Conservation (phyloP, 2,113 vertebrate genomes). For the Labeo rohita region DNA sequence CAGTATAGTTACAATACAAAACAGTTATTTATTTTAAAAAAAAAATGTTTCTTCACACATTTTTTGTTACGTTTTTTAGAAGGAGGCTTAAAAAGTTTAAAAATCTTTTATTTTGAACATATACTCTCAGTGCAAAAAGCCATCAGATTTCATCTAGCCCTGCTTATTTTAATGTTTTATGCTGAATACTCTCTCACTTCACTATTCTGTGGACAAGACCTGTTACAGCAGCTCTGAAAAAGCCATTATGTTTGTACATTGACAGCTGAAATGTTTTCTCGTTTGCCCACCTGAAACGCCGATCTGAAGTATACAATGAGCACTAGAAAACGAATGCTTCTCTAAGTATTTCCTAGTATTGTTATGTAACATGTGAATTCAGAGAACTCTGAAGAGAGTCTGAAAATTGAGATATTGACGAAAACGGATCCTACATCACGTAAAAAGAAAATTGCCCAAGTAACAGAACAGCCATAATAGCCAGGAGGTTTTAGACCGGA, state of each 20-base stretch:
- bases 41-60: no score
- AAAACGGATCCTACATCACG: background rate
- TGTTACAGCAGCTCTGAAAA: background rate
- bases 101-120: no score
- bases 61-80: no score
- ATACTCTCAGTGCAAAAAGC: background rate
- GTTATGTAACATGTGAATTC: background rate
- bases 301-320: background rate
- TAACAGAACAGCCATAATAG: background rate
- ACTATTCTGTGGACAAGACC: background rate
- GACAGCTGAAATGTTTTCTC: background rate
- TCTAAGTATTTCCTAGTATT: background rate
- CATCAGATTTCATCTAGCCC: background rate
- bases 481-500: background rate
- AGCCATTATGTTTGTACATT: constrained; percentile 6
- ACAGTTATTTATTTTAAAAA: no score
- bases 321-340: background rate
- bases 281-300: background rate
- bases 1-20: no score
- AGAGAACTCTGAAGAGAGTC: background rate
- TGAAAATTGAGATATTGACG: background rate
- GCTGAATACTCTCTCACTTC: background rate
- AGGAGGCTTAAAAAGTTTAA: no score
- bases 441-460: background rate
- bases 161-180: background rate